Percentiles rank a stretch among this genome's conserved stretches.
phyloP scores from a whole-genome alignment of 2,888 invertebrate genomes.

The Beris chalybata region DNA sequence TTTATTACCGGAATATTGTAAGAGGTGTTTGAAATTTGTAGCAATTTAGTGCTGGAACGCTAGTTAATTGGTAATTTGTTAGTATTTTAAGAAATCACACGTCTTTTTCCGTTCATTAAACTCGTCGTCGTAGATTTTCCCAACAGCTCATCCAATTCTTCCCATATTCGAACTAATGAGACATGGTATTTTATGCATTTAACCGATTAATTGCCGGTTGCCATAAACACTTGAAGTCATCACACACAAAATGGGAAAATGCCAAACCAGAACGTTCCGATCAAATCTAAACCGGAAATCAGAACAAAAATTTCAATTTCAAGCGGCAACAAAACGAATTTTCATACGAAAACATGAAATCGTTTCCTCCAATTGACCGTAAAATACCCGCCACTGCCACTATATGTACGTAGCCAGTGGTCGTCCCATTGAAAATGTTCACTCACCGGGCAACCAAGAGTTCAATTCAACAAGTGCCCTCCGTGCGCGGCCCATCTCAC shows the following conservation, averaged over 20 bases:
- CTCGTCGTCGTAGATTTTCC: too few relatives aligned
- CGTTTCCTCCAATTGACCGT: constrained; percentile 40
- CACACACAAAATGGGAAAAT: constrained; percentile 16
- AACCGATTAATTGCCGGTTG: constrained; percentile 21
- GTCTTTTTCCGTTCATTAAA: too few relatives aligned
- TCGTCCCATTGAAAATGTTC: constrained; percentile 27
- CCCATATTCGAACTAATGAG: constrained; percentile 17
- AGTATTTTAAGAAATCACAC: too few relatives aligned
- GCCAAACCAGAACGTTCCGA: constrained; percentile 19
- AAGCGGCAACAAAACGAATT: constrained; percentile 37
- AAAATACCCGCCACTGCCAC: constrained; percentile 32
- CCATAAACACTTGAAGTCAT: constrained; percentile 24
- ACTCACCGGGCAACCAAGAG: constrained; percentile 22
- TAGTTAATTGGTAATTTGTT: too few relatives aligned
- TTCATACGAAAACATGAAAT: constrained; percentile 40
- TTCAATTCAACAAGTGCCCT: constrained; percentile 31
- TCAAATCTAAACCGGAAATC: constrained; percentile 36
- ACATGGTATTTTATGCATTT: constrained; percentile 16
- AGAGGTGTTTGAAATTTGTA: too few relatives aligned
- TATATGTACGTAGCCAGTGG: not conserved
- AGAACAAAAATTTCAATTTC: constrained; percentile 39
- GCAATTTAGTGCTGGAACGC: too few relatives aligned
- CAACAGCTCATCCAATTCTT: too few relatives aligned
- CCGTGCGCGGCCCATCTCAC: constrained; percentile 4
- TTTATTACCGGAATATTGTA: too few relatives aligned